phyloP scores from a whole-genome alignment of 2,888 invertebrate genomes.

The Masnerella sp. region DNA sequence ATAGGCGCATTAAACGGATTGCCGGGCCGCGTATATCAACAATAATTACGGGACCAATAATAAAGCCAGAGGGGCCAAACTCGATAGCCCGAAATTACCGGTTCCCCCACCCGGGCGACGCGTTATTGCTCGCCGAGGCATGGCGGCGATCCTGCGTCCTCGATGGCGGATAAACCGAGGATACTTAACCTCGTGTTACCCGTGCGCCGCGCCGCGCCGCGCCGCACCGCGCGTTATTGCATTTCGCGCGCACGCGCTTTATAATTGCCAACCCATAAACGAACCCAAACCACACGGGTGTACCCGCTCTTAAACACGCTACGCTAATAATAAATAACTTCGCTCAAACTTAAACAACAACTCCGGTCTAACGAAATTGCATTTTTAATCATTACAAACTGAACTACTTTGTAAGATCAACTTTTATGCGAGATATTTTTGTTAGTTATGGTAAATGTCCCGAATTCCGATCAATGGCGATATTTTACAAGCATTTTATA shows the following conservation, averaged over 20 bases:
- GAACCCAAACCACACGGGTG: slow-evolving; percentile 54
- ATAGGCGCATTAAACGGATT: slow-evolving; percentile 69
- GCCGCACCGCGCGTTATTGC: slow-evolving; percentile 52
- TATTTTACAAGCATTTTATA: too few relatives aligned
- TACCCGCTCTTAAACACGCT: slow-evolving; percentile 52
- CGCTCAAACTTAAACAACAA: slow-evolving; percentile 47
- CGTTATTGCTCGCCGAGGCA: slow-evolving; percentile 64
- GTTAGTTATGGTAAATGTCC: too few relatives aligned
- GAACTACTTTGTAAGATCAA: too few relatives aligned
- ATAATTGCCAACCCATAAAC: slow-evolving; percentile 61
- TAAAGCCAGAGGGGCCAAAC: slow-evolving; percentile 76
- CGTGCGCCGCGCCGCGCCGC: slow-evolving; percentile 50
- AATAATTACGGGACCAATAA: slow-evolving; percentile 78
- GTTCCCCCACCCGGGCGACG: slow-evolving; percentile 73
- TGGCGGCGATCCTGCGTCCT: slow-evolving; percentile 71
- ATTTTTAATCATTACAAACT: too few relatives aligned
- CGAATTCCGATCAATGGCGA: too few relatives aligned
- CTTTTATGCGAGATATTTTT: background rate
- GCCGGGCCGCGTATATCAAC: slow-evolving; percentile 74
- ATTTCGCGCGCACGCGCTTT: slow-evolving; percentile 57
- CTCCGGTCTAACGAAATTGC: slow-evolving; percentile 25
- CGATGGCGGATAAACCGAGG: slow-evolving; percentile 76
- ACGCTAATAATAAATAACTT: slow-evolving; percentile 54
- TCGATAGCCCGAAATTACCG: slow-evolving; percentile 78
- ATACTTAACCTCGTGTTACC: slow-evolving; percentile 65